Evolutionary conservation across 2,888 invertebrate genomes (phyloP), one percentile per base, ranked within the genome.

Genomic region (Esperia sulphurella): DNA sequence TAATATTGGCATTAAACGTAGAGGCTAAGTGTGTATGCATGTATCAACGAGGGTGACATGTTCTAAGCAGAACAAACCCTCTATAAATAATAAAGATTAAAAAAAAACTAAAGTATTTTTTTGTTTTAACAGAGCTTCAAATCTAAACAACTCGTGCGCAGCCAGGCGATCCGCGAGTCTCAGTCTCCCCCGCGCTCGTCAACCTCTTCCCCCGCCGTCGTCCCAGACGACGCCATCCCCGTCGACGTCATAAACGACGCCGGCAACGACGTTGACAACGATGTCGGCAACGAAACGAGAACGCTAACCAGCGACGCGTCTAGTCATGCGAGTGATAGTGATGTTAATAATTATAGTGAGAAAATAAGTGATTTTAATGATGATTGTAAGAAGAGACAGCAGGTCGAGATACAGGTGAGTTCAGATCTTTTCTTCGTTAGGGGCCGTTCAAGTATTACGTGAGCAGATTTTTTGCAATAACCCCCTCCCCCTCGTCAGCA

Each of bases 101-200:
- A n/a, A n/a, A n/a, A n/a, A n/a, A n/a, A n/a, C n/a, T n/a, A n/a
- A n/a, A n/a, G n/a, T n/a, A n/a, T n/a, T n/a, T 21, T 21, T 39
- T 8, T 33, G 3, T 62, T 70, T 0, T n/a, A n/a, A n/a, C 82
- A 88, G 87, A 87, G 87, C 54, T 92, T 94, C 79, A 96, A 96
- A 90, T 91, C 94, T 55, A 96, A 96, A 87, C 92, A 95, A 75
- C 91, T 97, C 64, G 95, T 96, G 51, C 92, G 97, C 68, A 96
- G 97, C 71, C 95, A 96, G 90, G 97, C 97, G 55, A 94, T 97
- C 91, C 93, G 96, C 71, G 97, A 97, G 79, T 94, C 96, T 55
- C 92, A 95, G 43, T 92, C 92, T 28, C 92, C 92, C 9, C 92
- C 92, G 31, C 91, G 92, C 54, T 87, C 91, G 43, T 77, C 84